phyloP scores from a whole-genome alignment of 64 coral and sea anemone species.

The Porites australiensis region DNA sequence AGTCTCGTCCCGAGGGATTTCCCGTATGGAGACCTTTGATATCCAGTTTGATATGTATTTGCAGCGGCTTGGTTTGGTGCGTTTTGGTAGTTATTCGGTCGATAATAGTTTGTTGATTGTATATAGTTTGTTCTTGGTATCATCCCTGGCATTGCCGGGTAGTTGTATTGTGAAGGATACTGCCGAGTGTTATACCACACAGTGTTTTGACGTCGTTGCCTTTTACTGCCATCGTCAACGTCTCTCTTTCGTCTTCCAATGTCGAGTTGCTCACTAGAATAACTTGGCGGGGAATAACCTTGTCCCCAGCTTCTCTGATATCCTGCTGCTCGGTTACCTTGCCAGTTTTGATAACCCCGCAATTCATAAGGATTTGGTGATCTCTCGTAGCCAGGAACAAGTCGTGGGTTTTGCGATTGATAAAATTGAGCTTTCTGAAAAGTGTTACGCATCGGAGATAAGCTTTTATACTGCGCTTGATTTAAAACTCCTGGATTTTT shows the following conservation, averaged over 20 bases:
- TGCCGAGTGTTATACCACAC: background rate
- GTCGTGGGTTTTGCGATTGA: background rate
- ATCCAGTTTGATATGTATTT: background rate
- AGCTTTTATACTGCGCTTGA: background rate
- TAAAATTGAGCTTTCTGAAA: constrained; percentile 1
- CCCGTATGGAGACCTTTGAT: background rate
- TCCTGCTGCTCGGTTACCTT: background rate
- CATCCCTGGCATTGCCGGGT: background rate
- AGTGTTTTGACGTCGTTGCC: background rate
- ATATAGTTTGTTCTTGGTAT: background rate
- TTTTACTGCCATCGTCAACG: background rate
- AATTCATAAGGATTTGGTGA: background rate
- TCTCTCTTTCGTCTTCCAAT: constrained; percentile 12
- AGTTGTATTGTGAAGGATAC: background rate
- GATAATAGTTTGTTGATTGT: constrained; percentile 14
- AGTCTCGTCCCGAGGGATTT: background rate
- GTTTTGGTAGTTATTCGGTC: background rate
- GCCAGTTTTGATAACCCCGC: constrained; percentile 35
- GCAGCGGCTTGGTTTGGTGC: background rate
- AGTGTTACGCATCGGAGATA: background rate
- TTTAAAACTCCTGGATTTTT: background rate
- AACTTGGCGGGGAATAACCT: constrained; percentile 23
- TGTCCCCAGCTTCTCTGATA: constrained; percentile 1
- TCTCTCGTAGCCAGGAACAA: background rate
- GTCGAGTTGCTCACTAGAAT: constrained; percentile 20